A percentile compares a stretch with the other conserved stretches of the same genome.
Evolutionary conservation across 2,113 vertebrate species (phyloP).

Genomic region (Patagioenas fasciata): DNA sequence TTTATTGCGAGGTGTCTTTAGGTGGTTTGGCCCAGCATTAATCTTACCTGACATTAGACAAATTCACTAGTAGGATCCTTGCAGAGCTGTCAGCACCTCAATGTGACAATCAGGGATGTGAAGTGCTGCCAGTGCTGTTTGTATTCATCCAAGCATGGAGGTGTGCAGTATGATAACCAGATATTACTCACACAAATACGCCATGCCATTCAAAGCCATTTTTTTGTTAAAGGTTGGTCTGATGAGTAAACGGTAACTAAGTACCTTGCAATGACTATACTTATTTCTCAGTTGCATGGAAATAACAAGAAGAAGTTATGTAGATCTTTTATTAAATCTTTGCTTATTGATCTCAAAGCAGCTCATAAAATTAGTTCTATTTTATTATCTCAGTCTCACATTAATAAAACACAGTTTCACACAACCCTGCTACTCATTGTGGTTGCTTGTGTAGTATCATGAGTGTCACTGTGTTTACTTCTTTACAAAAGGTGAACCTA

Average conservation of each 20-base stretch:
- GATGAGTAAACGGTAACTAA: neutral
- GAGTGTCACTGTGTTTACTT: neutral
- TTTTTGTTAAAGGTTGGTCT: neutral
- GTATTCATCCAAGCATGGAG: neutral
- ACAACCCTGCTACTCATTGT: neutral
- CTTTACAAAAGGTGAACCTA: neutral
- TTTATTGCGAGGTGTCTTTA: neutral
- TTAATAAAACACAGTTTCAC: neutral
- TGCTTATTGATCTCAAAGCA: neutral
- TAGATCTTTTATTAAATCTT: neutral
- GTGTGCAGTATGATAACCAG: neutral
- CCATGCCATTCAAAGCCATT: neutral
- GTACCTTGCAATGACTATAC: neutral
- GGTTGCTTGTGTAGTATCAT: neutral
- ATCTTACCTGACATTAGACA: neutral
- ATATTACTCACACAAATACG: neutral
- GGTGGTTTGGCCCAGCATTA: neutral
- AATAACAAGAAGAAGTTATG: neutral
- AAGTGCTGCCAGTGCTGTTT: neutral
- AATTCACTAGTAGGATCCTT: neutral
- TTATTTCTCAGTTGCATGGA: neutral
- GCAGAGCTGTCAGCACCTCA: neutral
- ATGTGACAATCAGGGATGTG: neutral
- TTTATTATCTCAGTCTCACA: neutral
- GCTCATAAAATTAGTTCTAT: neutral